These are phyloP conservation scores for Heterocephalus glaber DNA, from an alignment of 2,113 vertebrate species.

Conservation along the genomic window DNA sequence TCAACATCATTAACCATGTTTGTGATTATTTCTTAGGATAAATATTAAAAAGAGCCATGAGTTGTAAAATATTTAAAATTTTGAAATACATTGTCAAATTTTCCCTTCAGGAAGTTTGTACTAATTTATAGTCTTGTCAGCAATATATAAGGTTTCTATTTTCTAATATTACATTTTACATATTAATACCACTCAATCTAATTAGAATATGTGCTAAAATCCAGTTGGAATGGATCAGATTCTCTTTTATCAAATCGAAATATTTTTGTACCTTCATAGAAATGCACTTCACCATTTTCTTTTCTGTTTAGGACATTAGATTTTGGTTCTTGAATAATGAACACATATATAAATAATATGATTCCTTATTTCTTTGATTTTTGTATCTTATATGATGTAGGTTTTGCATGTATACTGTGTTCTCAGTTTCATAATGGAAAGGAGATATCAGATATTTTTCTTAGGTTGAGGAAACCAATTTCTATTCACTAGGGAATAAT, in stretches of 20 bases:
- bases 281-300: background rate
- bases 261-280: conserved; percentile 16
- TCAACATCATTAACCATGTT: background rate
- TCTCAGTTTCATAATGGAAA: conserved; percentile 14
- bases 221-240: background rate
- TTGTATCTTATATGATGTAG: background rate
- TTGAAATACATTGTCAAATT: background rate
- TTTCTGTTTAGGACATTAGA: background rate
- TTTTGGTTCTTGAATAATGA: background rate
- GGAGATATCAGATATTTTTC: background rate
- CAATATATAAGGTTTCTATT: background rate
- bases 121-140: background rate
- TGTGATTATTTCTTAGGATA: background rate
- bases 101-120: background rate
- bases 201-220: background rate
- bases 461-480: conserved; percentile 39
- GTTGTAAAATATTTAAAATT: conserved; percentile 25
- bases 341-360: background rate
- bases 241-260: background rate
- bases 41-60: background rate
- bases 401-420: background rate
- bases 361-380: background rate
- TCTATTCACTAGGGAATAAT: conserved; percentile 47
- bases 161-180: background rate
- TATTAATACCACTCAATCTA: background rate